phyloP scores from a whole-genome alignment of 2,113 vertebrate species.

The Limanda limanda region DNA sequence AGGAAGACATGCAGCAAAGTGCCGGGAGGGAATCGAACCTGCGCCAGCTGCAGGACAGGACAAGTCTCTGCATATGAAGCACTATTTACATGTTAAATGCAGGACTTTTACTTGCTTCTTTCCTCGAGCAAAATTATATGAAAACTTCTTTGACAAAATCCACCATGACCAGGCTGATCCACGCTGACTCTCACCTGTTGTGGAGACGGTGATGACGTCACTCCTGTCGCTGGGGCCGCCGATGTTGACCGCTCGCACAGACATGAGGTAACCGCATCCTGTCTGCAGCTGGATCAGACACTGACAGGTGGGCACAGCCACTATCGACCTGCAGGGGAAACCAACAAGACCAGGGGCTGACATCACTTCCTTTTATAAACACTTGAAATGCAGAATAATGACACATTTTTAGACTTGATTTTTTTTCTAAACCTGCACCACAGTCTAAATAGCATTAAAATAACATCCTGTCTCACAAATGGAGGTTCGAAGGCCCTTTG shows the following conservation, averaged over 20 bases:
- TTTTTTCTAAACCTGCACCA: neutral
- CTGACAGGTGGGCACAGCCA: slow-evolving; percentile 93
- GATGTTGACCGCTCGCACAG: slow-evolving; percentile 89
- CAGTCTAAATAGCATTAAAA: neutral
- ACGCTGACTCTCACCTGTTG: slow-evolving; percentile 83
- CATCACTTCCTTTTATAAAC: slow-evolving; percentile 14
- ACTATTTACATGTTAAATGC: too few relatives aligned
- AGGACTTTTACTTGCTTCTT: too few relatives aligned
- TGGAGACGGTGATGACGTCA: slow-evolving; percentile 80
- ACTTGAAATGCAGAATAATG: neutral
- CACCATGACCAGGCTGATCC: too few relatives aligned
- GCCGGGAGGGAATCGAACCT: too few relatives aligned
- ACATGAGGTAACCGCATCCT: slow-evolving; percentile 82
- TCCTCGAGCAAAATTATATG: too few relatives aligned
- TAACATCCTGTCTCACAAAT: neutral
- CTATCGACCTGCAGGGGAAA: slow-evolving; percentile 84
- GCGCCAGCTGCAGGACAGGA: too few relatives aligned
- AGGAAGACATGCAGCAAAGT: too few relatives aligned
- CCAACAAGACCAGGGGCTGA: neutral
- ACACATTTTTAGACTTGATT: neutral
- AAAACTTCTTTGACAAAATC: too few relatives aligned
- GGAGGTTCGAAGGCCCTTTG: neutral
- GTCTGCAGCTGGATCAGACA: slow-evolving; percentile 90
- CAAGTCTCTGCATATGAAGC: too few relatives aligned
- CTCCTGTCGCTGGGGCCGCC: slow-evolving; percentile 90